These are phyloP conservation scores for Agraylea sexmaculata DNA, from an alignment of 1,140 invertebrate species.

Conservation along the genomic window DNA sequence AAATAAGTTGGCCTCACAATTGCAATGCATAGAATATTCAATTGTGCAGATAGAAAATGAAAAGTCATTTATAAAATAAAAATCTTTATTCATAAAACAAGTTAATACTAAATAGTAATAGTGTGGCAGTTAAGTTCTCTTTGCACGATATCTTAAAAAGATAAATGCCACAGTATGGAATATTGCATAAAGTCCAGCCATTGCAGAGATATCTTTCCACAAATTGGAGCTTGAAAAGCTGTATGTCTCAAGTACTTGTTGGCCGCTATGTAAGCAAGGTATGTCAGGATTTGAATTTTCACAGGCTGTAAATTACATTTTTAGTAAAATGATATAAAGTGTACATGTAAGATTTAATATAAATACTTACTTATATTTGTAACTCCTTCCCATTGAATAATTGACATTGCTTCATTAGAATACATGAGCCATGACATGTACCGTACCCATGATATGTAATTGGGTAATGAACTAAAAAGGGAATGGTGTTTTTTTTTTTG, in stretches of 20 bases:
- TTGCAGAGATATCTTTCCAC: slow-evolving; percentile 48
- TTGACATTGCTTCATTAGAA: slow-evolving; percentile 76
- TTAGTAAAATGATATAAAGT: background rate
- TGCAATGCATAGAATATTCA: too few species aligned
- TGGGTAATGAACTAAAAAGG: slow-evolving; percentile 58
- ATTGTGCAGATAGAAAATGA: too few species aligned
- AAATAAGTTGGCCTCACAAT: too few species aligned
- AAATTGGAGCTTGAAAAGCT: slow-evolving; percentile 57
- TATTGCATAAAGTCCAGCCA: slow-evolving; percentile 49
- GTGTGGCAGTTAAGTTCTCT: slow-evolving; percentile 51
- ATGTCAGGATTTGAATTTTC: slow-evolving; percentile 39
- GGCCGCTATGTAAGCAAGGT: slow-evolving; percentile 59
- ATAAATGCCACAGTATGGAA: slow-evolving; percentile 61
- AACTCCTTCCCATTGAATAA: slow-evolving; percentile 65
- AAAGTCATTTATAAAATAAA: too few species aligned
- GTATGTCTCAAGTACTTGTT: slow-evolving; percentile 57
- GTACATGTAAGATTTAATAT: slow-evolving; percentile 8
- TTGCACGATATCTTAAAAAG: slow-evolving; percentile 50
- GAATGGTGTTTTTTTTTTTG: background rate
- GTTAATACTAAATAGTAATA: too few species aligned
- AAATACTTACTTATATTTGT: slow-evolving; percentile 62
- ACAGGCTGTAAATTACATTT: slow-evolving; percentile 48
- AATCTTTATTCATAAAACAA: too few species aligned
- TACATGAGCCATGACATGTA: slow-evolving; percentile 90
- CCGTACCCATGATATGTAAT: slow-evolving; percentile 70